A percentile compares a stretch with the other conserved stretches of the same genome.
Evolutionary conservation across 2,113 vertebrate genomes (phyloP).

Genomic region (Podarcis raffonei): DNA sequence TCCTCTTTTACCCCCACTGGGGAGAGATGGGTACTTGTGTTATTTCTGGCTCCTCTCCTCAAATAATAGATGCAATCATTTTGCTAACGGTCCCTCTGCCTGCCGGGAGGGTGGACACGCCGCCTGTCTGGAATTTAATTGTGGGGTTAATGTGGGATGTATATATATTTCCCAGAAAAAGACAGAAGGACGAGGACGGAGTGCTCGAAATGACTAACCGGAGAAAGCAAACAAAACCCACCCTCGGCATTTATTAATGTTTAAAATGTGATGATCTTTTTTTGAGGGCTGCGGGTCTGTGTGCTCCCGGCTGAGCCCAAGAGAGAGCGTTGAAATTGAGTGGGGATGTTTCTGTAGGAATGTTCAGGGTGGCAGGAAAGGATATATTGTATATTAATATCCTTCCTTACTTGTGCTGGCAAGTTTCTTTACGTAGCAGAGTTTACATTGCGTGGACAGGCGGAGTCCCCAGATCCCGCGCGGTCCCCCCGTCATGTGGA

Average conservation of each 20-base stretch:
- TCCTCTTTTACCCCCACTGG: slow-evolving; percentile 15
- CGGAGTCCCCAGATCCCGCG: too few species aligned
- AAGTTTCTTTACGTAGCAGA: too few species aligned
- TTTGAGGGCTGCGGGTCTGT: not conserved
- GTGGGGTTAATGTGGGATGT: slow-evolving; percentile 50
- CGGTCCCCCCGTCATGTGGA: too few species aligned
- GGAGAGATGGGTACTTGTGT: slow-evolving; percentile 10
- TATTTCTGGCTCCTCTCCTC: slow-evolving; percentile 24
- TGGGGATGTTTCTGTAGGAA: not conserved
- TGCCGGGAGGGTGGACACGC: slow-evolving; percentile 16
- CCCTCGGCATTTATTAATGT: slow-evolving; percentile 7
- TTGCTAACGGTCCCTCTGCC: slow-evolving; percentile 11
- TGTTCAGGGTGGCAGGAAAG: too few species aligned
- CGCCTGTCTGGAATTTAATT: slow-evolving; percentile 63
- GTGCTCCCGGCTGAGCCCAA: not conserved
- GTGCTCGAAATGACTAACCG: slow-evolving; percentile 40
- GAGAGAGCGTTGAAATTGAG: not conserved
- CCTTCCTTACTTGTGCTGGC: too few species aligned
- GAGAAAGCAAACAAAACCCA: slow-evolving; percentile 53
- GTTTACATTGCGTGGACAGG: too few species aligned
- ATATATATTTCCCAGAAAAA: slow-evolving; percentile 49
- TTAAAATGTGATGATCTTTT: slow-evolving; percentile 43
- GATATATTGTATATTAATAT: too few species aligned
- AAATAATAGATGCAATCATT: slow-evolving; percentile 36
- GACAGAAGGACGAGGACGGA: slow-evolving; percentile 23